Conservation (phyloP, 2,797 vertebrate genomes). For the Onychomys arenicola region DNA sequence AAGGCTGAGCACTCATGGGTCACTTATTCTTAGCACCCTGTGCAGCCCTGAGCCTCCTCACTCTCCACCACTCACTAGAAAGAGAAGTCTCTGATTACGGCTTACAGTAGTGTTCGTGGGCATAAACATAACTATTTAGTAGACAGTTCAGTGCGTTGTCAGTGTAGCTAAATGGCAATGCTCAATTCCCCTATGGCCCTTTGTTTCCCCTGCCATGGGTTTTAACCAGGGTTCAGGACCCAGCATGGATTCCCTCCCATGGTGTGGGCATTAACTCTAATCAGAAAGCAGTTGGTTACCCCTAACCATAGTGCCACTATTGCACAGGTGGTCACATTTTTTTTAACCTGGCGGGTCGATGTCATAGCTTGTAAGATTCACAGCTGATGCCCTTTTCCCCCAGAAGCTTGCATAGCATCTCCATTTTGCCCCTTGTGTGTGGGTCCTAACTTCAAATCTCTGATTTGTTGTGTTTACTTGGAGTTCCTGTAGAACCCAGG, state of each 20-base stretch:
- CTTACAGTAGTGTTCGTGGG: neutral
- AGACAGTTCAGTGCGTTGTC: neutral
- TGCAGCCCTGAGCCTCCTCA: neutral
- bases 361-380: neutral
- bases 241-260: neutral
- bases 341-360: neutral
- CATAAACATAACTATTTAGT: neutral
- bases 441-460: neutral
- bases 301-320: too few relatives aligned
- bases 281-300: neutral
- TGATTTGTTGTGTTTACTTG: neutral
- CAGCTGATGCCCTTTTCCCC: too few relatives aligned
- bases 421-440: neutral
- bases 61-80: neutral
- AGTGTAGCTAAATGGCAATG: neutral
- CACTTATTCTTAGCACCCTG: neutral
- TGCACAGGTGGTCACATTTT: too few relatives aligned
- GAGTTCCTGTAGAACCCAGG: neutral
- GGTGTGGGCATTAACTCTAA: neutral
- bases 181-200: neutral
- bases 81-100: neutral
- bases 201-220: neutral
- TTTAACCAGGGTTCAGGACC: neutral
- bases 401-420: too few relatives aligned
- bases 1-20: neutral